These are phyloP conservation scores for Sorex araneus DNA, from an alignment of 2,113 vertebrate genomes.

Conservation along the genomic window DNA sequence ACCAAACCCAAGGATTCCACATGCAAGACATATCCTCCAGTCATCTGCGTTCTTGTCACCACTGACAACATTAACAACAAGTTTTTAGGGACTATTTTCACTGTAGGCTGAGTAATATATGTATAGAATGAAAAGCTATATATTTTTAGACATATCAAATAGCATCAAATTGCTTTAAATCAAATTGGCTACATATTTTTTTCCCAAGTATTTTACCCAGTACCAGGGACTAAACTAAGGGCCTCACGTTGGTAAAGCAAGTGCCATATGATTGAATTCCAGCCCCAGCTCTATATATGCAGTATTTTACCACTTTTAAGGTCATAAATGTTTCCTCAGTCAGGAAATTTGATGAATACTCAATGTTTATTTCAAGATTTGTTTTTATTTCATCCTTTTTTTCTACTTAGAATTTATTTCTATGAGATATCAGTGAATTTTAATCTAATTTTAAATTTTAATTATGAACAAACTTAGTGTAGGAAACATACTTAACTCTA, in stretches of 20 bases:
- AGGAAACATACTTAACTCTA: not conserved
- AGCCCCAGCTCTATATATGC: too few relatives aligned
- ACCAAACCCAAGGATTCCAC: too few relatives aligned
- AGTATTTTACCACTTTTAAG: not conserved
- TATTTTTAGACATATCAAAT: conserved; percentile 26
- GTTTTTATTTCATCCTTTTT: conserved; percentile 8
- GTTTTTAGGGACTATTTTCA: conserved; percentile 9
- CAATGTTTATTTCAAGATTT: not conserved
- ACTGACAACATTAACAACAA: too few relatives aligned
- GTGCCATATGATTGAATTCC: too few relatives aligned
- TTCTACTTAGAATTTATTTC: not conserved
- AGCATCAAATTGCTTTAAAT: not conserved
- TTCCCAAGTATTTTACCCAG: too few relatives aligned
- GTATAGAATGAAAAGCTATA: not conserved
- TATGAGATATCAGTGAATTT: conserved; percentile 1
- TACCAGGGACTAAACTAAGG: too few relatives aligned
- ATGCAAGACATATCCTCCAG: too few relatives aligned
- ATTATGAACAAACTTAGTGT: not conserved
- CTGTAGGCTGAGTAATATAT: not conserved
- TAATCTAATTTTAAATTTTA: not conserved
- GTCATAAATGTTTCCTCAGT: conserved; percentile 31
- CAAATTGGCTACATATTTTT: too few relatives aligned
- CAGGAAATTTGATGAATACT: not conserved
- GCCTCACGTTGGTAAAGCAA: too few relatives aligned
- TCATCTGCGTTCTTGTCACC: too few relatives aligned